Base-by-base conservation (phyloP, 1,140 invertebrate species). In the Drosophila seguyi region DNA sequence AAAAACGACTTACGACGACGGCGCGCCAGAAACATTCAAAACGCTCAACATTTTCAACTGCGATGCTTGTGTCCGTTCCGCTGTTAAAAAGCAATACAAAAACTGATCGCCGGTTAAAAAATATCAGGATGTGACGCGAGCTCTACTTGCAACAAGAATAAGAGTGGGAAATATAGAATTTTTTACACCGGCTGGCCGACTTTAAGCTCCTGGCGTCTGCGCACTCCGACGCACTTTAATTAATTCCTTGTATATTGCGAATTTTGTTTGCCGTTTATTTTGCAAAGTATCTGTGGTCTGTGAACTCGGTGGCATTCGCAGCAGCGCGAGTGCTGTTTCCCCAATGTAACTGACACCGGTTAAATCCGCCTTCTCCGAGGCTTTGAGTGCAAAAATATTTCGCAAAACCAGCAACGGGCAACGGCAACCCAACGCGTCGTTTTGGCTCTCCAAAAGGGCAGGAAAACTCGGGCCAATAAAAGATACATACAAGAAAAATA, bases 401-500 rank as follows among this genome's bases (percentile, higher is more conserved):
- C 34, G 67, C 61, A 38, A 69, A 69, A 38, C 29, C 39, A 56
- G 16, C 48, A 71, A 36, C 34, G 11, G 34, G 11, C 34, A 36
- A 36, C 34, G 11, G 34, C 31, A 34, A 34, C 29, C 47, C 61
- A 66, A 67, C 48, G 72, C 72, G 72, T 75, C 71, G 61, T 73
- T 74, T 74, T 53, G 71, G 53, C 75, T 86, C 75, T 81, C 56
- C 36, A 82, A 36, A 87, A 87, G 84, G 84, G 84, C 84, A 84
- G 53, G 72, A 88, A 84, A 87, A 88, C 73, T 81, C 60, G 62
- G 76, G 85, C 72, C 80, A 88, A 87, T 87, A 90, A 84, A 87
- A 87, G 84, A 88, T 88, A 88, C 84, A 88, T 90, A 88, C 85
- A 84, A 65, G 85, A 68, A 88, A 77, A 80, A 87, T 47, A 87